phyloP scores from a whole-genome alignment of 2,797 vertebrate genomes.

The Enteromius viviparus region DNA sequence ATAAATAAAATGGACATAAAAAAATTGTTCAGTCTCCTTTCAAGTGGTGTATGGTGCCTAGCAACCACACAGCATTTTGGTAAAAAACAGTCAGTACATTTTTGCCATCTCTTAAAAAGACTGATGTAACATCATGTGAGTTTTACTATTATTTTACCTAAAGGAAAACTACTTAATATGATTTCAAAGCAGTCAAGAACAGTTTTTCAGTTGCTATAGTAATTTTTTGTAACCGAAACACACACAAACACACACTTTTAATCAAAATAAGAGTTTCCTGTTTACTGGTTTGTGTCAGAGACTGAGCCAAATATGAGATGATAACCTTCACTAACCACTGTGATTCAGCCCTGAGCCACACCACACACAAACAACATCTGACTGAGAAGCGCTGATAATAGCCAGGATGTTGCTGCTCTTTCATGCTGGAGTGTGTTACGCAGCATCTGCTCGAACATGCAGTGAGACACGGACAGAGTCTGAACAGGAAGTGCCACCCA shows the following conservation, averaged over 20 bases:
- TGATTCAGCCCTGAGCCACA: slow-evolving; percentile 7
- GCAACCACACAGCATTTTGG: not conserved
- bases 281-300: slow-evolving; percentile 55
- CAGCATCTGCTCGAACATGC: not conserved
- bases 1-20: not conserved
- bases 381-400: not conserved
- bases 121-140: not conserved
- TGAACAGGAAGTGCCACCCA: slow-evolving; percentile 19
- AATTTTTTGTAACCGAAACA: slow-evolving; percentile 6
- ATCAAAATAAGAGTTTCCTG: slow-evolving; percentile 63
- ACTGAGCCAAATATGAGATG: slow-evolving; percentile 52
- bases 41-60: not conserved
- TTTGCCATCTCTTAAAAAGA: not conserved
- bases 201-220: not conserved
- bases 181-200: not conserved
- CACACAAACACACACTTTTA: slow-evolving; percentile 23
- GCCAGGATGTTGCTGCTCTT: not conserved
- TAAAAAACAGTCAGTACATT: not conserved
- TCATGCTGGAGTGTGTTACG: not conserved
- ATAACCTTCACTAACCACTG: slow-evolving; percentile 16
- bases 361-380: slow-evolving; percentile 6
- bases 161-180: not conserved
- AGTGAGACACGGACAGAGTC: not conserved
- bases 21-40: not conserved
- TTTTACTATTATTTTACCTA: not conserved